Conservation (phyloP, 2,797 vertebrate species). For the Danio aesculapii region DNA sequence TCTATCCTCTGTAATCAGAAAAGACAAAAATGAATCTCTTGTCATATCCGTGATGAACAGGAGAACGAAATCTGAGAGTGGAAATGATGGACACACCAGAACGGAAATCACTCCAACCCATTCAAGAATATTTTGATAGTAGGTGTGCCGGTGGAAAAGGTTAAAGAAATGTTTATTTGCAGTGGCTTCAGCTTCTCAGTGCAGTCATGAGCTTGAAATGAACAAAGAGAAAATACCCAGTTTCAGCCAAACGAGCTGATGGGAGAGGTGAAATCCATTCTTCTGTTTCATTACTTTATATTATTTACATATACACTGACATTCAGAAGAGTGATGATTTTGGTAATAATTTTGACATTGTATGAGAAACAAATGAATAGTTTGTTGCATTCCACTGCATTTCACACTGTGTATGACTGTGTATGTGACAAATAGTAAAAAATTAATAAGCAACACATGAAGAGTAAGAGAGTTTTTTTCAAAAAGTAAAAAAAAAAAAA, state of each 20-base stretch:
- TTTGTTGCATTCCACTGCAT: too few species aligned
- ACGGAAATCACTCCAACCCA: slow-evolving; percentile 70
- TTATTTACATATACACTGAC: neutral
- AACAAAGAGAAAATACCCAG: slow-evolving; percentile 44
- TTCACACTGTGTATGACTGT: too few species aligned
- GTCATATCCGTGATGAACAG: slow-evolving; percentile 31
- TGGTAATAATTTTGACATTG: too few species aligned
- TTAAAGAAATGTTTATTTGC: slow-evolving; percentile 65
- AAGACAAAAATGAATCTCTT: slow-evolving; percentile 25
- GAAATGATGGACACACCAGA: slow-evolving; percentile 56
- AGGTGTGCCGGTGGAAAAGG: slow-evolving; percentile 72
- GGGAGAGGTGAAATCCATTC: neutral
- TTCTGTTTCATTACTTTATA: neutral
- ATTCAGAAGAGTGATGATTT: too few species aligned
- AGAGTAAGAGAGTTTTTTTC: too few species aligned
- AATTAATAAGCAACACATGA: too few species aligned
- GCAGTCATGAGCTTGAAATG: slow-evolving; percentile 50
- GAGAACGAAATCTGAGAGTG: slow-evolving; percentile 62
- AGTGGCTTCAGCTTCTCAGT: slow-evolving; percentile 48
- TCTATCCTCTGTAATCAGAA: slow-evolving; percentile 60
- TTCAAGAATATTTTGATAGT: slow-evolving; percentile 75
- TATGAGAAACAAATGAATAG: too few species aligned
- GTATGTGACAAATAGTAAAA: too few species aligned
- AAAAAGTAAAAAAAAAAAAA: too few species aligned
- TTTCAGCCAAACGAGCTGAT: slow-evolving; percentile 18